phyloP scores from a whole-genome alignment of 37 sponge, comb jelly and placozoan genomes.

The Hormiphora californensis region DNA sequence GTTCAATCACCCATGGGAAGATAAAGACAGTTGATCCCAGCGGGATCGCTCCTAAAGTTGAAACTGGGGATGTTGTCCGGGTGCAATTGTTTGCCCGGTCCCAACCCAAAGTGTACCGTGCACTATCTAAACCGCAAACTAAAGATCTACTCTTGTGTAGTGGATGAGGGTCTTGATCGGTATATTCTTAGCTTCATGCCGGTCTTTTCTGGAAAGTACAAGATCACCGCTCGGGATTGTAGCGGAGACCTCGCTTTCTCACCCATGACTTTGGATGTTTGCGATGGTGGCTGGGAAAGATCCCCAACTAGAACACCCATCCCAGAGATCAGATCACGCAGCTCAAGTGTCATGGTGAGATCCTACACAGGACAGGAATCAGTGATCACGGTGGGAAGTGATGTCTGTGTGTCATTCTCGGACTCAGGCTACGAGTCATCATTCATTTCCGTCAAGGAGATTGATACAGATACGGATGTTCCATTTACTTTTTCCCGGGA shows the following conservation, averaged over 20 bases:
- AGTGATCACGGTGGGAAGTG: not conserved
- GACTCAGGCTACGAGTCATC: conserved; percentile 4
- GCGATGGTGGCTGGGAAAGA: not conserved
- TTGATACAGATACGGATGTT: not conserved
- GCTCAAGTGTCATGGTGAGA: not conserved
- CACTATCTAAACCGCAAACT: not conserved
- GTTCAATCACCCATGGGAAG: not conserved
- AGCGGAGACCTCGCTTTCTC: not conserved
- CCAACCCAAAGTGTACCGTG: not conserved
- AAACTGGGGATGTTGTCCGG: not conserved
- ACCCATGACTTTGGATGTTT: not conserved
- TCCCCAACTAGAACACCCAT: not conserved
- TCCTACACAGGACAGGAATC: not conserved
- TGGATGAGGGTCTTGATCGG: not conserved
- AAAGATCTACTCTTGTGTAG: not conserved
- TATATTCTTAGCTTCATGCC: not conserved
- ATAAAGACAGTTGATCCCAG: not conserved
- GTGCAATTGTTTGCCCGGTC: not conserved
- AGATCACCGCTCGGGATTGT: not conserved
- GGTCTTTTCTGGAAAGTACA: not conserved
- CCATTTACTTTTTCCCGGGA: not conserved
- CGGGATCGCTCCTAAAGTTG: not conserved
- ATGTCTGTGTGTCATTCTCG: not conserved
- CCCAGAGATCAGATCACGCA: not conserved
- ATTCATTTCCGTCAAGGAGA: not conserved